A percentile compares a stretch with the other conserved stretches of the same genome.
These are phyloP conservation scores for Pocillopora verrucosa DNA, from an alignment of 64 coral and sea anemone genomes.

Conservation along the genomic window DNA sequence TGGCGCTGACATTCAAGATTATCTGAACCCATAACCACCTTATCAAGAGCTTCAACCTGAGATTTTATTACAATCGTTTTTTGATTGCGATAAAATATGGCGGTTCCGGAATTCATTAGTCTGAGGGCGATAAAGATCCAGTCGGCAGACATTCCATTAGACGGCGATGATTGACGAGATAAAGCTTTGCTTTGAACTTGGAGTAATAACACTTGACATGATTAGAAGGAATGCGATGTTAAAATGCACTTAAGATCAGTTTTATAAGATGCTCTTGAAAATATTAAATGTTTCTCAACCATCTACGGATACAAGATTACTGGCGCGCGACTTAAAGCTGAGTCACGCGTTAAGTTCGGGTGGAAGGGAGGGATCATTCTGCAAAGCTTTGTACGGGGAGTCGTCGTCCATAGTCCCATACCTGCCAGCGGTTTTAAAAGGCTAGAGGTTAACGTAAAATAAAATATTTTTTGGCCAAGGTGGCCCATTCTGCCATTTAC, in stretches of 20 bases:
- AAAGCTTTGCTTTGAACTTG: not conserved
- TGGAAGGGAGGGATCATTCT: too few species aligned
- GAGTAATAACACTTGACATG: constrained; percentile 13
- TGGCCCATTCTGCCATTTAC: too few species aligned
- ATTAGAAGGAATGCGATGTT: not conserved
- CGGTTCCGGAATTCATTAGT: not conserved
- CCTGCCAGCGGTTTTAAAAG: too few species aligned
- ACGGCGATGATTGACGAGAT: not conserved
- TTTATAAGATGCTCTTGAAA: not conserved
- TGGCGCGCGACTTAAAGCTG: not conserved
- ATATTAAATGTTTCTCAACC: not conserved
- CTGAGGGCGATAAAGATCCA: not conserved
- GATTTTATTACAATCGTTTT: not conserved
- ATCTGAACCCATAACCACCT: not conserved
- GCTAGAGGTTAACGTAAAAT: too few species aligned
- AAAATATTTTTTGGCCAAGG: too few species aligned
- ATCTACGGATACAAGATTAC: not conserved
- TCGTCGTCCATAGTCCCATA: too few species aligned
- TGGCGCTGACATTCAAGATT: not conserved
- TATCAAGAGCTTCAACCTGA: not conserved
- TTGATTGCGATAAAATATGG: not conserved
- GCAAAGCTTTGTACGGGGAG: too few species aligned
- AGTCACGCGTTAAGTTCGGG: too few species aligned
- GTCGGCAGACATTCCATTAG: constrained; percentile 18
- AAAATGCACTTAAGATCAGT: not conserved